Evolutionary conservation across 2,113 vertebrate genomes (phyloP), one percentile per base, ranked within the genome.

Genomic region (Pomatostomus ruficeps): DNA sequence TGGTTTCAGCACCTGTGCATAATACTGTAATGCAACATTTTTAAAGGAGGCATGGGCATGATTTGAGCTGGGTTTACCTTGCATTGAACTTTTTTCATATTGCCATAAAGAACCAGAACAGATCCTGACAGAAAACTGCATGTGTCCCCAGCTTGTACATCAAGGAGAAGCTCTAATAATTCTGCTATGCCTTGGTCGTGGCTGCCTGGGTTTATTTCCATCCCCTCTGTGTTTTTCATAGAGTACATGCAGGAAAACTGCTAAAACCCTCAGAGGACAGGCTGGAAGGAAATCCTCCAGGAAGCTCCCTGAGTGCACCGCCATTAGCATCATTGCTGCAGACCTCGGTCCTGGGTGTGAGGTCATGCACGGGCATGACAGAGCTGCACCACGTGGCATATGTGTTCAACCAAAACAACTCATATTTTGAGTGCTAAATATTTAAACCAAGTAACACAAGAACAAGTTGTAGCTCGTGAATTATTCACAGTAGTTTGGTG

Each of bases 31-130:
- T n/a, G 23, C 5, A 57, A 61, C 4, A 24, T 57, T 66, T 59
- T 52, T 33, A 36, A 33, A 61, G 31, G 12, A 10, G 3, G 5
- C 0, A 11, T 16, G 7, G 10, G 14, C 0, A 0, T 45, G 28
- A 54, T 38, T 54, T 1, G 6, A 65, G 12, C 4, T 58, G 19
- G 0, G 20, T 85, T 63, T 36, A 18, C 17, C 6, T 40, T 23
- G 19, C 22, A 4, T 7, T 52, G 23, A 71, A 76, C 17, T 8
- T 35, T 59, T 26, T 23, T 6, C 38, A 52, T n/a, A 4, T n/a
- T 90, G 15, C 35, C 3, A 13, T 29, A 14, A 62, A 73, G 40
- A 68, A 65, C 8, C 9, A 58, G 51, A 66, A 66, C 13, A 57
- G 26, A 52, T 5, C 7, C 10, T 23, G 29, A 42, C 2, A 62